Evolutionary conservation across 2,113 vertebrate species (phyloP).

Genomic region (Agapornis roseicollis): DNA sequence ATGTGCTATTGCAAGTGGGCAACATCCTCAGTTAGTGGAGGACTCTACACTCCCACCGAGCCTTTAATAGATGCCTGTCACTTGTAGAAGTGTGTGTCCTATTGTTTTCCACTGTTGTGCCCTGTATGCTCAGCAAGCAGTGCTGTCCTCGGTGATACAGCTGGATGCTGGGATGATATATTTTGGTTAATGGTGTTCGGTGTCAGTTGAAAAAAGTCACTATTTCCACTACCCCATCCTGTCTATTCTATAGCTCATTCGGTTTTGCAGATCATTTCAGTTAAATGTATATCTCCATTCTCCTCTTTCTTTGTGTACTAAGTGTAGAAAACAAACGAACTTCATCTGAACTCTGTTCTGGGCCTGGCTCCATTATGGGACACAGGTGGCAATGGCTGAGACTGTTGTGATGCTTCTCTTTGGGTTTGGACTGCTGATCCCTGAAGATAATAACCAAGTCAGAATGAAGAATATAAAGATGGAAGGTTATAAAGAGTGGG

Average conservation of each 20-base stretch:
- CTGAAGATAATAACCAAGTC: accelerated
- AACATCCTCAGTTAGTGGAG: background rate
- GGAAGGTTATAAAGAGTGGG: background rate
- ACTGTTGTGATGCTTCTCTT: background rate
- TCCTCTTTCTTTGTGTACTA: background rate
- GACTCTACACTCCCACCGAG: background rate
- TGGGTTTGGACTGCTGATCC: background rate
- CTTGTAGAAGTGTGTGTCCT: background rate
- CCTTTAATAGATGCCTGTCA: background rate
- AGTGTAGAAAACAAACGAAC: background rate
- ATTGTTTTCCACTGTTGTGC: background rate
- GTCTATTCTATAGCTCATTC: background rate
- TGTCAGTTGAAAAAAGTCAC: background rate
- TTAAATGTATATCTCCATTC: background rate
- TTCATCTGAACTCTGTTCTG: background rate
- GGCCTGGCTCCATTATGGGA: background rate
- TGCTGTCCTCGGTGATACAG: accelerated
- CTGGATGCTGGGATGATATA: background rate
- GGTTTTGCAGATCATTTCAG: background rate
- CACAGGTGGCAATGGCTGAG: background rate
- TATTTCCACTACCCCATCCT: background rate
- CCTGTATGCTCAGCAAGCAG: background rate
- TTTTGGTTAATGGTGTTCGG: background rate
- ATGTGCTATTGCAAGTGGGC: background rate
- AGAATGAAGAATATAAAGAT: background rate